Base-by-base conservation (phyloP, 2,797 vertebrate genomes). In the Argentina silus region DNA sequence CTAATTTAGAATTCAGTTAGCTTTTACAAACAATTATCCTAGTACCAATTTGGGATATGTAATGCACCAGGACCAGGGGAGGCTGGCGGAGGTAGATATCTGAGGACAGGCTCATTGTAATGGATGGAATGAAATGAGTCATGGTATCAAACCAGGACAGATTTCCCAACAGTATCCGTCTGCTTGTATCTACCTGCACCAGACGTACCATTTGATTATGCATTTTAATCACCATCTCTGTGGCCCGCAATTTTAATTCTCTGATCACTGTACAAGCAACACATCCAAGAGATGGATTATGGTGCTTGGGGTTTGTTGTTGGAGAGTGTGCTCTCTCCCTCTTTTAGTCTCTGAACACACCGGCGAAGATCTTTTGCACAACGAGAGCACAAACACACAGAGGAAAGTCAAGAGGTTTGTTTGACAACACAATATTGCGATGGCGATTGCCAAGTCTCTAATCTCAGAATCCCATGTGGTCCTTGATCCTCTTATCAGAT, bases 401-500 rank as follows among this genome's bases (percentile, higher is more conserved):
- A 63, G 36, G 7, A 66, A 48, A 1, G 47, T 65, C 9, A 48
- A 12, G 12, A 23, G 56, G 5, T 23, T 27, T 59, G 10, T 59
- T 21, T 11, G 19, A 59, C 44, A 7, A n/a, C 27, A 42, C 60
- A 42, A 57, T 19, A 8, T 56, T 2, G 7, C 4, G 7, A 14
- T 62, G 60, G 4, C 36, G 7, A n/a, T 6, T 50, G 12, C 51
- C 11, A 5, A 10, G 6, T 44, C 62, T 5, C 51, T 15, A 63
- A 62, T 56, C 62, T 73, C 55, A 0, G 53, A 66, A 43, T 66
- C 43, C 36, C 44, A 47, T 75, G 69, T 66, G 63, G 21, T 57
- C 48, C 44, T 21, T 51, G 56, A 57, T 27, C 23, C 27, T 17
- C 45, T 82, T 67, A 73, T 77, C 53, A 59, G 60, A 75, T 63